A percentile compares a stretch with the other conserved stretches of the same genome.
These are phyloP conservation scores for Zaprionus ghesquierei DNA, from an alignment of 1,140 invertebrate genomes.

Conservation along the genomic window DNA sequence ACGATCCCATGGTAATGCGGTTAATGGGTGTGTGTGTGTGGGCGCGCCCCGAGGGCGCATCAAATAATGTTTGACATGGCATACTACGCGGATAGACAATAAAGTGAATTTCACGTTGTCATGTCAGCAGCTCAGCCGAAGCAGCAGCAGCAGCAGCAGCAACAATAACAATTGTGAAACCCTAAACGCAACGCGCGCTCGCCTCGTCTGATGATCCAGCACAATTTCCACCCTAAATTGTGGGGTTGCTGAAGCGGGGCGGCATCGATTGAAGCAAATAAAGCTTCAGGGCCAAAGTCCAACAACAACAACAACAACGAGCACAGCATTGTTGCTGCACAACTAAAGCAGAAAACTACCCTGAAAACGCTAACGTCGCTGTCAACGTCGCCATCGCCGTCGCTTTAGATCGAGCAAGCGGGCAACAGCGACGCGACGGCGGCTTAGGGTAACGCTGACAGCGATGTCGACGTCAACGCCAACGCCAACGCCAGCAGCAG, in stretches of 20 bases:
- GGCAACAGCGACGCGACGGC: slow-evolving; percentile 1
- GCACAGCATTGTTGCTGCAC: not conserved
- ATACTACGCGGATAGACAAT: slow-evolving; percentile 73
- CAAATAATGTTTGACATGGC: slow-evolving; percentile 75
- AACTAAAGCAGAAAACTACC: slow-evolving; percentile 61
- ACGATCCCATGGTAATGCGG: slow-evolving; percentile 57
- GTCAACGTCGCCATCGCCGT: not conserved
- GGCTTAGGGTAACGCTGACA: slow-evolving; percentile 8
- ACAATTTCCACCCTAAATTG: slow-evolving; percentile 67
- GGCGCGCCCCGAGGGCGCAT: slow-evolving; percentile 70
- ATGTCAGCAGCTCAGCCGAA: slow-evolving; percentile 59
- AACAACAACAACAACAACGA: slow-evolving; percentile 30
- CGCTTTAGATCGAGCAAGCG: slow-evolving; percentile 33
- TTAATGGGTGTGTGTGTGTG: slow-evolving; percentile 29
- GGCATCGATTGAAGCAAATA: slow-evolving; percentile 76
- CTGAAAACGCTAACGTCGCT: slow-evolving; percentile 36
- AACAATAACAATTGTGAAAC: slow-evolving; percentile 62
- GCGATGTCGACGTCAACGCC: not conserved
- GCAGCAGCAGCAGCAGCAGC: slow-evolving; percentile 38
- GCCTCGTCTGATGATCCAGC: slow-evolving; percentile 39
- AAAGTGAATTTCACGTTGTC: slow-evolving; percentile 79
- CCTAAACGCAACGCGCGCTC: slow-evolving; percentile 60
- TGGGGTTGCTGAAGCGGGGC: slow-evolving; percentile 44
- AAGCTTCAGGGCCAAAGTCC: slow-evolving; percentile 74
- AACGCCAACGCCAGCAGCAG: not conserved